Base-by-base conservation (phyloP, 2,113 vertebrate species). In the Lepus timidus region DNA sequence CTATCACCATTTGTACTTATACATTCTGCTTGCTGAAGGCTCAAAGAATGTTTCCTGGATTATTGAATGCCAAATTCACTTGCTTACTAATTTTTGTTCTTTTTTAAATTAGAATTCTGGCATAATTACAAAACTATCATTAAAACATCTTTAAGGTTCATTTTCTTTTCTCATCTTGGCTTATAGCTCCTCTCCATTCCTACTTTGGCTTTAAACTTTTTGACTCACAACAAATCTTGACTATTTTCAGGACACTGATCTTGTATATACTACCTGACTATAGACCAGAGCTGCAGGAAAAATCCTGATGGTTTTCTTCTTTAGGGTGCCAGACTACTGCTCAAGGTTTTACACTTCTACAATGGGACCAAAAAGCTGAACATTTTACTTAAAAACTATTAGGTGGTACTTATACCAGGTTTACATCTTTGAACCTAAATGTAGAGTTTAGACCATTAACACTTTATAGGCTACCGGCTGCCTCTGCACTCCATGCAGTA, bases 311-410 rank as follows among this genome's bases (percentile, higher is more conserved):
- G 25, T 31, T 67, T 67, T 88, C 33, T 79, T 86, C 20, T 29
- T 39, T 36, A 89, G 7, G 61, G 23, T 36, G 25, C 25, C 27
- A 85, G 19, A 75, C 27, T 67, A 9, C 23, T 65, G 33, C 13
- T 90, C 31, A 44, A 67, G n/a, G 22, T 75, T 44, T 51, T 86
- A 55, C 0, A 78, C 8, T 62, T 9, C 51, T 83, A 74, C 11
- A 25, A 80, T 75, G 84, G 16, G 71, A 55, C 14, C 78, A 16
- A 87, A 52, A 86, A 10, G 13, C 9, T 76, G 39, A 79, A 78
- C 8, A 65, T 74, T 93, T 93, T 78, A 73, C 36, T 81, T 90
- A 67, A 86, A 85, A 95, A 68, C 11, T 83, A 16, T 44, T 75
- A 91, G 27, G n/a, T 44, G 17, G 19, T 12, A 86, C 29, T 51